These are phyloP conservation scores for Cygnus olor DNA, from an alignment of 2,797 vertebrate genomes.

Conservation along the genomic window DNA sequence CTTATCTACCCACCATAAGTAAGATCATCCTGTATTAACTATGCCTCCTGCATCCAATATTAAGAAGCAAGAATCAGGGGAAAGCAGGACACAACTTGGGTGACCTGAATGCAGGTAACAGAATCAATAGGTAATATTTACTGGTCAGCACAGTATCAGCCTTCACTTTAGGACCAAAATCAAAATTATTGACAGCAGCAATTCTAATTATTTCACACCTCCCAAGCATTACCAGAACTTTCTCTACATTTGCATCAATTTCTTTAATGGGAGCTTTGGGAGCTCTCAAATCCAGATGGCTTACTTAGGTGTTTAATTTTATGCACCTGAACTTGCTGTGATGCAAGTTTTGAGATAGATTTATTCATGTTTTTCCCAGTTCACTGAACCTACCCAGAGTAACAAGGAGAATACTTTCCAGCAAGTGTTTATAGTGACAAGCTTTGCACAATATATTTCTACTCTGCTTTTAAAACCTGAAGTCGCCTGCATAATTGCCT, in stretches of 20 bases:
- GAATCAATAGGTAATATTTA: conserved; percentile 40
- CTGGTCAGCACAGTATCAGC: conserved; percentile 12
- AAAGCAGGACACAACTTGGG: background rate
- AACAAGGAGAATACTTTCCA: background rate
- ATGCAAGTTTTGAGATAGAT: background rate
- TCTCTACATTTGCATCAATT: background rate
- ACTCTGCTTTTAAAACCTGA: background rate
- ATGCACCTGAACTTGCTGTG: background rate
- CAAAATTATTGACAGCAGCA: conserved; percentile 22
- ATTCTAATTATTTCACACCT: background rate
- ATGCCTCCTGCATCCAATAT: background rate
- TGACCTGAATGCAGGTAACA: background rate
- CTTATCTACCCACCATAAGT: background rate
- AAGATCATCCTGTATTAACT: background rate
- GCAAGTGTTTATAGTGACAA: background rate
- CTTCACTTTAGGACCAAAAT: background rate
- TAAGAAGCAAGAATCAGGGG: background rate
- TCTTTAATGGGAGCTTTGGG: background rate
- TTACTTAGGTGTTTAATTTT: conserved; percentile 10
- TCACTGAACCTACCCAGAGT: background rate
- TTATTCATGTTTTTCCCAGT: background rate
- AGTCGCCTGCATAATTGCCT: background rate
- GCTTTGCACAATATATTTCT: background rate
- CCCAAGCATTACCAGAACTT: background rate
- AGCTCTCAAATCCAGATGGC: background rate